These are phyloP conservation scores for Chrysomela aeneicollis DNA, from an alignment of 2,888 invertebrate species.

Conservation along the genomic window DNA sequence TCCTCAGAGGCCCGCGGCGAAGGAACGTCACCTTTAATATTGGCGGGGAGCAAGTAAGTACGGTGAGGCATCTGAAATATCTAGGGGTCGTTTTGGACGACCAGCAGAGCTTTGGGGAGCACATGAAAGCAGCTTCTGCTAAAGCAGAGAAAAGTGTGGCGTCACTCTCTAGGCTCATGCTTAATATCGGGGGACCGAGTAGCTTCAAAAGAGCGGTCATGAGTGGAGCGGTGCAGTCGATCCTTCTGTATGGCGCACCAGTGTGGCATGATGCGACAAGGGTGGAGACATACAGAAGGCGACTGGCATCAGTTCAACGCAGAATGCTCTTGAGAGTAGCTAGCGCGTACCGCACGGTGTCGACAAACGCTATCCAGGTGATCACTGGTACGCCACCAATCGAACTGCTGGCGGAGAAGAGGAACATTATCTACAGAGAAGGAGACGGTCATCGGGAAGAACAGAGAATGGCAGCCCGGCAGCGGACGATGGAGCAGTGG, in stretches of 20 bases:
- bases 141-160: constrained; percentile 15
- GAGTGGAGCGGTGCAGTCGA: constrained; percentile 3
- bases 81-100: constrained; percentile 22
- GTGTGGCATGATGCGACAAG: constrained; percentile 8
- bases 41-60: neutral
- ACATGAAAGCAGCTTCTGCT: neutral
- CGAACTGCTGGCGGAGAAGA: neutral
- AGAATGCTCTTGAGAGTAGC: constrained; percentile 1
- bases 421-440: neutral
- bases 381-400: neutral
- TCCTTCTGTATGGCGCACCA: constrained; percentile 19
- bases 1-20: constrained; percentile 22
- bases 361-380: neutral
- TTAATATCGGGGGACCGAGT: constrained; percentile 2
- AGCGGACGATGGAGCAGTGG: neutral
- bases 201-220: neutral
- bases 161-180: constrained; percentile 10
- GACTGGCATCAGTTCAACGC: neutral
- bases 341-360: constrained; percentile 4
- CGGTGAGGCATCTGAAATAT: constrained; percentile 13
- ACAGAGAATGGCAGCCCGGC: neutral
- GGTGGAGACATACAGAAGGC: constrained; percentile 2
- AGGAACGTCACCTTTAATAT: constrained; percentile 16
- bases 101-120: neutral
- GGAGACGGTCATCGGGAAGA: neutral